Evolutionary conservation across 1,140 invertebrate species (phyloP).

Genomic region (Dendroctonus valens): DNA sequence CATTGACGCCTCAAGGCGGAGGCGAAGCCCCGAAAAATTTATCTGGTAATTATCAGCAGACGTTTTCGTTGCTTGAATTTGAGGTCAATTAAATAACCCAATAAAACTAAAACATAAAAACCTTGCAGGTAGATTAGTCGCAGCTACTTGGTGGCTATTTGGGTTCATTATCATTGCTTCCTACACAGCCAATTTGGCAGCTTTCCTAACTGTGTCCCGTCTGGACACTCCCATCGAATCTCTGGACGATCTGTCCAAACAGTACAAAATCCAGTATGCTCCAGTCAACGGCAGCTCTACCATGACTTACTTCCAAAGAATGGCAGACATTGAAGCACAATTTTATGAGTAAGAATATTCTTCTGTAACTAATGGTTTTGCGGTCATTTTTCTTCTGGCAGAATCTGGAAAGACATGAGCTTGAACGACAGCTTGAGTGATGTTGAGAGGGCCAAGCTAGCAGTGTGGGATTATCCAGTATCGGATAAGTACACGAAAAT

Average conservation of each 20-base stretch:
- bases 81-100: not conserved
- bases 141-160: conserved; percentile 97
- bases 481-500: conserved; percentile 98
- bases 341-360: conserved; percentile 85
- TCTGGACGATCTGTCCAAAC: conserved; percentile 88
- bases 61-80: not conserved
- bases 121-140: conserved; percentile 68
- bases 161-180: conserved; percentile 98
- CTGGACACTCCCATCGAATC: conserved; percentile 91
- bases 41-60: conserved; percentile 59
- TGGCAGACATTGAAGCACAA: conserved; percentile 91
- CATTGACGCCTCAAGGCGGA: conserved; percentile 91
- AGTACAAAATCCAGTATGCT: conserved; percentile 94
- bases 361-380: not conserved
- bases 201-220: conserved; percentile 89
- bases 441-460: conserved; percentile 86
- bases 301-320: conserved; percentile 91
- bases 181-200: conserved; percentile 95
- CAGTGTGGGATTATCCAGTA: conserved; percentile 98
- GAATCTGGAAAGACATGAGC: conserved; percentile 98
- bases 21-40: conserved; percentile 96
- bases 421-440: conserved; percentile 88
- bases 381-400: conserved; percentile 46
- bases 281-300: conserved; percentile 81
- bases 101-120: too few species aligned